A percentile compares a stretch with the other conserved stretches of the same genome.
Evolutionary conservation across 1,140 invertebrate genomes (phyloP).

Genomic region (Eulimnadia texana): DNA sequence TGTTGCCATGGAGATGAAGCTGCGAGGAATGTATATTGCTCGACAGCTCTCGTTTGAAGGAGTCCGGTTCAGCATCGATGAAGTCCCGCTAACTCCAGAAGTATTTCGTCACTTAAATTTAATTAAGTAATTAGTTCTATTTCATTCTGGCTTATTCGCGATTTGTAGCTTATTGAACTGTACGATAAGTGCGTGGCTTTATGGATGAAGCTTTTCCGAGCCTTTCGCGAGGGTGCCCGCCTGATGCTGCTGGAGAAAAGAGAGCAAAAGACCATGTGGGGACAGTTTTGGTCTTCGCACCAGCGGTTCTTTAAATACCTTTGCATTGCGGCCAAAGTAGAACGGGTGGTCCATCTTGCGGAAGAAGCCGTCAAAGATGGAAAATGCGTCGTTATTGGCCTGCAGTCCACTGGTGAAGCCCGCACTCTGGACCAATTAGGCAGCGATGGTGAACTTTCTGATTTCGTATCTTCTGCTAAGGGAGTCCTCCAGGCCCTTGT

Average conservation of each 20-base stretch:
- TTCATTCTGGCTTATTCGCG: neutral
- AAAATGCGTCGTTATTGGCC: conserved; percentile 97
- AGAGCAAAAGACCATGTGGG: conserved; percentile 91
- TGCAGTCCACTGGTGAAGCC: conserved; percentile 97
- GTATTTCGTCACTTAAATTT: too few species aligned
- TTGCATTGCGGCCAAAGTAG: conserved; percentile 95
- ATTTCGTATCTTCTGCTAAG: conserved; percentile 99
- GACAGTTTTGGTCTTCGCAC: conserved; percentile 98
- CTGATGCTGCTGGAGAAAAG: conserved; percentile 81
- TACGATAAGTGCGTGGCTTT: conserved; percentile 89
- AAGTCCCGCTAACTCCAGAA: conserved; percentile 68
- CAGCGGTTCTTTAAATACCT: conserved; percentile 99
- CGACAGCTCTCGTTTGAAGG: conserved; percentile 93
- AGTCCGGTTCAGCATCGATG: conserved; percentile 91
- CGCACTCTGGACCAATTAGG: conserved; percentile 94
- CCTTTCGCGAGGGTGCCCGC: conserved; percentile 87
- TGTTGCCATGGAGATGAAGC: conserved; percentile 99
- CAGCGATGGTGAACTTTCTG: conserved; percentile 86
- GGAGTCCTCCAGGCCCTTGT: conserved; percentile 89
- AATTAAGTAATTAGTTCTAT: neutral
- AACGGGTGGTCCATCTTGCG: conserved; percentile 63
- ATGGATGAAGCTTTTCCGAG: conserved; percentile 85
- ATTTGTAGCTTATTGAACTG: conserved; percentile 56
- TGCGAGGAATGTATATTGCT: conserved; percentile 96
- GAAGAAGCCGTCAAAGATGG: conserved; percentile 88